Base-by-base conservation (phyloP, 2,888 invertebrate species). In the Mimumesa dahlbomi region DNA sequence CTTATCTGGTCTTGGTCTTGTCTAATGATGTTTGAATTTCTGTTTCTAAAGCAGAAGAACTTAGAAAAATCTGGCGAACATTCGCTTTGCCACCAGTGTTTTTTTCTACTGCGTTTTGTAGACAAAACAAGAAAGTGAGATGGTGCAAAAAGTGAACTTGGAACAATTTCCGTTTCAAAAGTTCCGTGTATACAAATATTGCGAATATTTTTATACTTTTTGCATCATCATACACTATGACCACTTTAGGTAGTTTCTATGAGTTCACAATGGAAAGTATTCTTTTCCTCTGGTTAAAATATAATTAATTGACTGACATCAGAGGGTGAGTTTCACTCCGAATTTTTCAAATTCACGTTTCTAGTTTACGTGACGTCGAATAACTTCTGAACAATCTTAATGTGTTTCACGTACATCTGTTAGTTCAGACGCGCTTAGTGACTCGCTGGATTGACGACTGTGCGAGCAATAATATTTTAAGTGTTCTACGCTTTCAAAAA, bases 171-270 rank as follows among this genome's bases (percentile, higher is more conserved):
- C 36, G 61, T 63, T 64, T 53, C 56, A 57, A 25, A 68, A 38
- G 29, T 75, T 57, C 22, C 31, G 43, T 42, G 21, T 61, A 70
- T 31, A 25, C 25, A 22, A 31, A 67, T 21, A 57, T 52, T 40
- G 52, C 56, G 42, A 49, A 40, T 61, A 48, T 65, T 57, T 57
- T 48, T 62, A 52, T 66, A 68, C 68, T 72, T 73, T 72, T 74
- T 74, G 72, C 76, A 58, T 63, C 71, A 72, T 71, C 59, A 62
- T 75, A 29, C 65, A 67, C 65, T 42, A 22, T 43, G 63, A 57
- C 68, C 48, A 79, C 45, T 59, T 53, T 79, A 76, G 76, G 61
- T 76, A 76, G 63, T 76, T 74, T 78, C 69, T 76, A 78, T 62
- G 61, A 68, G 69, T 79, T 74, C 73, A 69, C 62, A 71, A 66